phyloP scores from a whole-genome alignment of 2,888 invertebrate genomes.

The Empis stercorea region DNA sequence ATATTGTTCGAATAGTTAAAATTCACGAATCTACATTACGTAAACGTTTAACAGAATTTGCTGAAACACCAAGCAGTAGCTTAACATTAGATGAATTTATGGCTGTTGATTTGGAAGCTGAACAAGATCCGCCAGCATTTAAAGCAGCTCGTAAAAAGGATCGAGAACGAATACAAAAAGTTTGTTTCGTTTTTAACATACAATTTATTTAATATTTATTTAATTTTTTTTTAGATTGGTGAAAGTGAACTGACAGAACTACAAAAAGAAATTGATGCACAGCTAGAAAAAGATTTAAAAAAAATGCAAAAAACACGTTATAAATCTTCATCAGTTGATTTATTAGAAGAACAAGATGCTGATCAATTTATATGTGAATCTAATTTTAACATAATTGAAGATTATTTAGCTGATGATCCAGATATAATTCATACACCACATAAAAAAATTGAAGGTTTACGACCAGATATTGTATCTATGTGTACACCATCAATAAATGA shows the following conservation, averaged over 20 bases:
- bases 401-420: slow-evolving; percentile 28
- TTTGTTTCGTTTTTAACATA: slow-evolving; percentile 6
- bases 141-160: slow-evolving; percentile 50
- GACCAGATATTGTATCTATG: slow-evolving; percentile 65
- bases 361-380: slow-evolving; percentile 37
- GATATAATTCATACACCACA: slow-evolving; percentile 14
- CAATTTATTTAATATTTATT: neutral
- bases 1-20: slow-evolving; percentile 89
- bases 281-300: slow-evolving; percentile 54
- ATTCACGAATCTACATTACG: slow-evolving; percentile 88
- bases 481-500: slow-evolving; percentile 48
- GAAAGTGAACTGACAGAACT: slow-evolving; percentile 61
- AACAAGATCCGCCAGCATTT: slow-evolving; percentile 89
- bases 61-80: slow-evolving; percentile 89
- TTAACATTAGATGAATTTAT: slow-evolving; percentile 94
- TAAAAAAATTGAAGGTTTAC: slow-evolving; percentile 32
- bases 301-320: slow-evolving; percentile 29
- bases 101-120: slow-evolving; percentile 90
- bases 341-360: slow-evolving; percentile 32
- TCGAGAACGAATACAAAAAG: slow-evolving; percentile 9
- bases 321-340: slow-evolving; percentile 12
- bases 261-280: slow-evolving; percentile 75
- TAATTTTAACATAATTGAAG: slow-evolving; percentile 36
- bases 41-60: slow-evolving; percentile 87
- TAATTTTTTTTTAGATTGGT: slow-evolving; percentile 21